Conservation (phyloP, 1,140 invertebrate genomes). For the Drosophila neocordata region DNA sequence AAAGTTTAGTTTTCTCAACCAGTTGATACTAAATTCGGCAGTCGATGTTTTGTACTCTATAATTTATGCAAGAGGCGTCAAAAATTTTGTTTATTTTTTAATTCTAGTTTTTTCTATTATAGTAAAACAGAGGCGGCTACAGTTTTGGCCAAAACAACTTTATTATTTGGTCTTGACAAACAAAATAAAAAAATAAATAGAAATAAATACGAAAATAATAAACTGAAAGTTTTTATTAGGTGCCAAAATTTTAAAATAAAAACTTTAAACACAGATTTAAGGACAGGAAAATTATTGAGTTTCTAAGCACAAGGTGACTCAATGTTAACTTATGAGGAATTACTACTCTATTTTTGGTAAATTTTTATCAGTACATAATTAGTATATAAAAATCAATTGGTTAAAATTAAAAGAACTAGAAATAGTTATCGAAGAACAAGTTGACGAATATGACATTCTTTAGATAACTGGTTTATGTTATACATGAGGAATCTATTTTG, state of each 20-base stretch:
- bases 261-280: too few relatives aligned
- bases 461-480: too few relatives aligned
- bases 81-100: slow-evolving; percentile 21
- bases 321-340: too few relatives aligned
- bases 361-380: too few relatives aligned
- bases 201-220: neutral
- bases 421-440: too few relatives aligned
- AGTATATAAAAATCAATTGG: too few relatives aligned
- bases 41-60: slow-evolving; percentile 20
- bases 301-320: too few relatives aligned
- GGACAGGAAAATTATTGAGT: too few relatives aligned
- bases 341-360: too few relatives aligned
- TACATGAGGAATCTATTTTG: too few relatives aligned
- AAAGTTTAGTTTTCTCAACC: slow-evolving; percentile 52
- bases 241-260: neutral
- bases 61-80: slow-evolving; percentile 56
- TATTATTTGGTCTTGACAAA: slow-evolving; percentile 28
- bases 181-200: neutral
- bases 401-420: too few relatives aligned
- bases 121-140: slow-evolving; percentile 17
- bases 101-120: slow-evolving; percentile 51
- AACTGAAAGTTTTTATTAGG: neutral
- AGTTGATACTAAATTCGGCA: slow-evolving; percentile 46
- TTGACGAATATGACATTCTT: too few relatives aligned
- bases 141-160: slow-evolving; percentile 56